These are phyloP conservation scores for Cybosia mesomella DNA, from an alignment of 2,888 invertebrate genomes.

Conservation along the genomic window DNA sequence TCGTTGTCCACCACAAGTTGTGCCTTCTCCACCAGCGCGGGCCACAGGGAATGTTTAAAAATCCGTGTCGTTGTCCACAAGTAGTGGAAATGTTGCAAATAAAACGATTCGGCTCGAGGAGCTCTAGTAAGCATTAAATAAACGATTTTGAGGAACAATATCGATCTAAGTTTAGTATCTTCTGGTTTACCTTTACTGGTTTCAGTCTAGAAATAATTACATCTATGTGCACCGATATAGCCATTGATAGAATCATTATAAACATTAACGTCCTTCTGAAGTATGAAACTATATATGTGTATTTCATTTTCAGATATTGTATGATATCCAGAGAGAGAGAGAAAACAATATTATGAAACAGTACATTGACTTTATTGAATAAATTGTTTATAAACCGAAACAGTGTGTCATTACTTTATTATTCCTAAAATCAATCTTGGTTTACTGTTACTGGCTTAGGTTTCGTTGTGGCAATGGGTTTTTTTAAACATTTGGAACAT, in stretches of 20 bases:
- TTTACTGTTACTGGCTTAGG: conserved; percentile 16
- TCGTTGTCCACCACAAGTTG: too few relatives aligned
- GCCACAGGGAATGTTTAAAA: too few relatives aligned
- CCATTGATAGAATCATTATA: too few relatives aligned
- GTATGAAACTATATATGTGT: neutral
- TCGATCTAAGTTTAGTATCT: too few relatives aligned
- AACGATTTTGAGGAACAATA: too few relatives aligned
- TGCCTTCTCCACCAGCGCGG: too few relatives aligned
- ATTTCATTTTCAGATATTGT: conserved; percentile 10
- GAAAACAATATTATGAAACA: neutral
- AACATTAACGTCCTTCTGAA: neutral
- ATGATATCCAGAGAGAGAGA: neutral
- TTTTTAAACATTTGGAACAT: conserved; percentile 23
- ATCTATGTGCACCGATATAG: neutral
- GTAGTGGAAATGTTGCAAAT: too few relatives aligned
- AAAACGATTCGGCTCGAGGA: too few relatives aligned
- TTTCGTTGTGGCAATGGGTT: conserved; percentile 13
- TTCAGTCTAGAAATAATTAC: too few relatives aligned
- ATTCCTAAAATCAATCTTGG: conserved; percentile 43
- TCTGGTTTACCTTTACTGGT: too few relatives aligned
- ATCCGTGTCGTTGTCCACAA: too few relatives aligned
- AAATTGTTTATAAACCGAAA: conserved; percentile 9
- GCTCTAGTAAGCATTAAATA: too few relatives aligned
- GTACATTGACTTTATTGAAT: conserved; percentile 25
- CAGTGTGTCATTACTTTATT: conserved; percentile 21